Percentiles rank a stretch among this genome's conserved stretches.
phyloP scores from a whole-genome alignment of 2,113 vertebrate species.

The Myrmecobius fasciatus region DNA sequence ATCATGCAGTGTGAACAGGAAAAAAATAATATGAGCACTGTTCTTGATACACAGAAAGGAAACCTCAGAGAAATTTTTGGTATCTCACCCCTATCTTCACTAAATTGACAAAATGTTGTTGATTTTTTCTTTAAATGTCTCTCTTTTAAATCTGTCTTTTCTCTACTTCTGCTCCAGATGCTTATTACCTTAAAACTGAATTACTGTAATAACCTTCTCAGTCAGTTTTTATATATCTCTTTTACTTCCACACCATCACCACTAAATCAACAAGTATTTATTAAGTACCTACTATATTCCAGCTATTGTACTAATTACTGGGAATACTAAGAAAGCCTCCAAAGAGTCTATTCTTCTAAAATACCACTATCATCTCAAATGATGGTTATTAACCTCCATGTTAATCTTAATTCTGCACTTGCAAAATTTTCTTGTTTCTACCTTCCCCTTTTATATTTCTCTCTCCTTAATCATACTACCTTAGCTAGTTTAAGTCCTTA shows the following conservation, averaged over 20 bases:
- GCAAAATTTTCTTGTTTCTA: background rate
- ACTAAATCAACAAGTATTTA: background rate
- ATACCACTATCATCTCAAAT: background rate
- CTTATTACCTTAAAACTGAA: background rate
- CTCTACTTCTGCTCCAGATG: background rate
- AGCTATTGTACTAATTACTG: background rate
- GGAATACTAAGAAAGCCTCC: background rate
- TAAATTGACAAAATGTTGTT: background rate
- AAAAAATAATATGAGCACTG: background rate
- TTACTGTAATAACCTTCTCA: background rate
- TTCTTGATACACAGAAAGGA: background rate
- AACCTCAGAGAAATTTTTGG: background rate
- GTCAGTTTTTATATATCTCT: background rate
- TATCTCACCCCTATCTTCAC: background rate
- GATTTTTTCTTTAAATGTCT: background rate
- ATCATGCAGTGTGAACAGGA: background rate
- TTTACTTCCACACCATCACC: background rate
- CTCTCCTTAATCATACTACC: background rate
- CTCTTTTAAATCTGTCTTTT: background rate
- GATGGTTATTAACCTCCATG: background rate
- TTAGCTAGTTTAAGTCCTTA: background rate
- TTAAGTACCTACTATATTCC: background rate
- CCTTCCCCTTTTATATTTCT: background rate
- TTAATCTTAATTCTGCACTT: background rate
- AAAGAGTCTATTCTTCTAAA: background rate